Evolutionary conservation across 2,113 vertebrate species (phyloP).

Genomic region (Eidolon helvum): DNA sequence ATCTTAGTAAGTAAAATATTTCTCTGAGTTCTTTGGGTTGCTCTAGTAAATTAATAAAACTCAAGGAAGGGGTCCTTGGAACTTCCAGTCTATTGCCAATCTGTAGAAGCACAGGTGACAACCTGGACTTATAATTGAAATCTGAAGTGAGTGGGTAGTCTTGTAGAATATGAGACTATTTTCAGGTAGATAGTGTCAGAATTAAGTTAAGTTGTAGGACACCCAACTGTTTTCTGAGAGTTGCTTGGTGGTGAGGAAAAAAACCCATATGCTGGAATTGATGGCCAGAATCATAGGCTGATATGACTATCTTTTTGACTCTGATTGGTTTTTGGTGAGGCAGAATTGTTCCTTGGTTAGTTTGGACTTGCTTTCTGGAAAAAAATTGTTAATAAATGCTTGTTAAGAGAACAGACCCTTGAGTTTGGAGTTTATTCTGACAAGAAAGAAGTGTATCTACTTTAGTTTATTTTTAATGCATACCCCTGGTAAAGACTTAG

Average conservation of each 20-base stretch:
- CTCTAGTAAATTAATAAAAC: background rate
- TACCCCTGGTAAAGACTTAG: background rate
- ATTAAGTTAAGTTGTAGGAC: background rate
- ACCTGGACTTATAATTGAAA: background rate
- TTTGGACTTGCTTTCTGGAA: background rate
- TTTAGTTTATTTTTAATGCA: background rate
- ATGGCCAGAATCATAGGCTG: background rate
- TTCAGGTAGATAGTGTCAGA: background rate
- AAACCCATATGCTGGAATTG: background rate
- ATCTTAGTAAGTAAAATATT: background rate
- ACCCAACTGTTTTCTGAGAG: background rate
- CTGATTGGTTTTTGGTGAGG: background rate
- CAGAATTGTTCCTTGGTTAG: background rate
- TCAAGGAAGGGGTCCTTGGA: background rate
- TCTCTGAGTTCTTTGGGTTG: background rate
- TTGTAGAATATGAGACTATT: background rate
- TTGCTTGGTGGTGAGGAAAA: background rate
- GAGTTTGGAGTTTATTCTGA: background rate
- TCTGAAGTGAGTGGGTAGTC: background rate
- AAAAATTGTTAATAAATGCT: background rate
- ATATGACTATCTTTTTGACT: background rate
- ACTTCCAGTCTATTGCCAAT: too few species aligned
- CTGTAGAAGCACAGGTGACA: background rate
- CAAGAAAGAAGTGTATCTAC: background rate
- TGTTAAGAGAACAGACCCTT: background rate